Conservation (phyloP, 2,113 vertebrate genomes). For the Halichoerus grypus region DNA sequence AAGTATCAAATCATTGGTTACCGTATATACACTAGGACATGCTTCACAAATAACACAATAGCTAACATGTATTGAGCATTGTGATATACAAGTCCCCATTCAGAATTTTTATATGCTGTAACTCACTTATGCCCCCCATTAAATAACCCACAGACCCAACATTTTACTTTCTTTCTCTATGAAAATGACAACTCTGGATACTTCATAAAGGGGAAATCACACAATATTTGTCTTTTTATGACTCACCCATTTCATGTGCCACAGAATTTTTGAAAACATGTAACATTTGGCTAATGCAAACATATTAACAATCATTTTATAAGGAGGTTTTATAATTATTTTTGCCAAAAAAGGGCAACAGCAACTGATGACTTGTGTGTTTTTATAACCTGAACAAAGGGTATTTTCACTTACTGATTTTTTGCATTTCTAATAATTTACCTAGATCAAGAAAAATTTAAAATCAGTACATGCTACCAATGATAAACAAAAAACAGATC, state of each 20-base stretch:
- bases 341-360: constrained; percentile 4
- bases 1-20: neutral
- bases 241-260: neutral
- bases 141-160: neutral
- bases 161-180: neutral
- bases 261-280: constrained; percentile 30
- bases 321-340: constrained; percentile 30
- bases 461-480: neutral
- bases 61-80: neutral
- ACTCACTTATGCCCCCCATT: neutral
- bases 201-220: neutral
- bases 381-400: neutral
- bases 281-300: neutral
- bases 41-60: neutral
- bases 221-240: neutral
- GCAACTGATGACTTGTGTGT: neutral
- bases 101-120: neutral
- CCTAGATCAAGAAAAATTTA: constrained; percentile 28
- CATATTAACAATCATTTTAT: constrained; percentile 9
- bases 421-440: constrained; percentile 45
- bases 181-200: neutral
- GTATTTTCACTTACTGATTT: constrained; percentile 32
- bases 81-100: neutral
- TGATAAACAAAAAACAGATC: constrained; percentile 23
- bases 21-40: neutral